phyloP scores from a whole-genome alignment of 2,113 vertebrate genomes.

The Notechis scutatus region DNA sequence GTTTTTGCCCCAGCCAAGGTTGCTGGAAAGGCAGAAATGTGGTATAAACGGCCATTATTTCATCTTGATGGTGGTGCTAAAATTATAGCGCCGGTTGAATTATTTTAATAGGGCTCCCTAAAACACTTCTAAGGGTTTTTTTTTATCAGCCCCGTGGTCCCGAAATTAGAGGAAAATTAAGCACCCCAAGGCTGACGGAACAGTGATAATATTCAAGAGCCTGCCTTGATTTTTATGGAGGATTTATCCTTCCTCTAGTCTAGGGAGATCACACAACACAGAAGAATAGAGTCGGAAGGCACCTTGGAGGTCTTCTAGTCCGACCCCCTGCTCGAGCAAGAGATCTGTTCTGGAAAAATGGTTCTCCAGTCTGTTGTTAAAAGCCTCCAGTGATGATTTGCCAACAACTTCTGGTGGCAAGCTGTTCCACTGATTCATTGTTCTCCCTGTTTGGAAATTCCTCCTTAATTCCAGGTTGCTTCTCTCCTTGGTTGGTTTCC shows the following conservation, averaged over 20 bases:
- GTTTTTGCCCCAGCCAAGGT: constrained; percentile 83
- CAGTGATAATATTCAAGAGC: constrained; percentile 37
- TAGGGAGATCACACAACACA: not conserved
- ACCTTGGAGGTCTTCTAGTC: too few species aligned
- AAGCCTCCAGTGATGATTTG: too few species aligned
- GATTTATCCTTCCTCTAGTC: not conserved
- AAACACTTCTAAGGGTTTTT: constrained; percentile 71
- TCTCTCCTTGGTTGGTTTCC: too few species aligned
- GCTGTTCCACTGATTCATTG: too few species aligned
- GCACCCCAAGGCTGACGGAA: constrained; percentile 61
- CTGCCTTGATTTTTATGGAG: constrained; percentile 34
- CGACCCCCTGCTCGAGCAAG: too few species aligned
- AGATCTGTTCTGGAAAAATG: too few species aligned
- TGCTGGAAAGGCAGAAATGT: constrained; percentile 79
- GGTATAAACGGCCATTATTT: constrained; percentile 81
- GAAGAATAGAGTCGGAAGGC: too few species aligned
- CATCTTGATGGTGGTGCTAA: constrained; percentile 83
- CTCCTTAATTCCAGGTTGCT: too few species aligned
- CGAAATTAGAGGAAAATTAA: constrained; percentile 79
- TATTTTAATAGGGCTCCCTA: constrained; percentile 79
- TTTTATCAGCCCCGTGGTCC: constrained; percentile 57
- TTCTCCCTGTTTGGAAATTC: too few species aligned
- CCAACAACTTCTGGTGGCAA: too few species aligned
- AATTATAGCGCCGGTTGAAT: constrained; percentile 85
- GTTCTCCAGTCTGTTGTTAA: too few species aligned